These are phyloP conservation scores for Hyposoter didymator DNA, from an alignment of 2,888 invertebrate species.

Conservation along the genomic window DNA sequence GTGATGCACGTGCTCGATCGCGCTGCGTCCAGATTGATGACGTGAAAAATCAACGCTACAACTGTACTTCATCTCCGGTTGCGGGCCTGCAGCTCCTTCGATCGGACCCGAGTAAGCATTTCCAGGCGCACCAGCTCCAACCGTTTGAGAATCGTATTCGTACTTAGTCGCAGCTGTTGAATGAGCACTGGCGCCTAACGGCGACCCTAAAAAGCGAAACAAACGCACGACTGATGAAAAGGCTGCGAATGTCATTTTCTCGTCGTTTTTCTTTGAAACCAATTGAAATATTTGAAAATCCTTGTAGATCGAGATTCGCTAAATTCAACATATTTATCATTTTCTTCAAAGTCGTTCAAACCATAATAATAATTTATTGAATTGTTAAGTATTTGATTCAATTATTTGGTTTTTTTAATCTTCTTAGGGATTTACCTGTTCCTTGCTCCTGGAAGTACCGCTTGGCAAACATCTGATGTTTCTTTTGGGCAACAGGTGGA, in stretches of 20 bases:
- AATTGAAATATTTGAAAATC: not conserved
- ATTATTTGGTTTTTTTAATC: not conserved
- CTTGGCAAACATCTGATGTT: constrained; percentile 97
- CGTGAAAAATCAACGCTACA: constrained; percentile 89
- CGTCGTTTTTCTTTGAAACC: not conserved
- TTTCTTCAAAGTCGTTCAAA: not conserved
- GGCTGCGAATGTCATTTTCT: not conserved
- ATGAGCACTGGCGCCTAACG: constrained; percentile 77
- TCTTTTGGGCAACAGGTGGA: constrained; percentile 92
- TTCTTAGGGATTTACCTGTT: constrained; percentile 71
- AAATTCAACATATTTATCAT: not conserved
- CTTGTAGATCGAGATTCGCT: not conserved
- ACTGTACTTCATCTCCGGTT: constrained; percentile 88
- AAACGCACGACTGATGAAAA: not conserved
- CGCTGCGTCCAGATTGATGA: constrained; percentile 84
- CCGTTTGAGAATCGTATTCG: constrained; percentile 82
- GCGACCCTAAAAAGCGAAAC: constrained; percentile 75
- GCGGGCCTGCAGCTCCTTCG: constrained; percentile 85
- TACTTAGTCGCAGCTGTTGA: constrained; percentile 85
- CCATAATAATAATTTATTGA: not conserved
- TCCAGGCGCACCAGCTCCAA: constrained; percentile 82
- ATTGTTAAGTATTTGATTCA: no score
- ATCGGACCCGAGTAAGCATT: constrained; percentile 84
- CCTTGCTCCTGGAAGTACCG: constrained; percentile 90
- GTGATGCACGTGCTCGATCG: constrained; percentile 90